Conservation (phyloP, 2,888 invertebrate species). For the Omphaloscelis lunosa region DNA sequence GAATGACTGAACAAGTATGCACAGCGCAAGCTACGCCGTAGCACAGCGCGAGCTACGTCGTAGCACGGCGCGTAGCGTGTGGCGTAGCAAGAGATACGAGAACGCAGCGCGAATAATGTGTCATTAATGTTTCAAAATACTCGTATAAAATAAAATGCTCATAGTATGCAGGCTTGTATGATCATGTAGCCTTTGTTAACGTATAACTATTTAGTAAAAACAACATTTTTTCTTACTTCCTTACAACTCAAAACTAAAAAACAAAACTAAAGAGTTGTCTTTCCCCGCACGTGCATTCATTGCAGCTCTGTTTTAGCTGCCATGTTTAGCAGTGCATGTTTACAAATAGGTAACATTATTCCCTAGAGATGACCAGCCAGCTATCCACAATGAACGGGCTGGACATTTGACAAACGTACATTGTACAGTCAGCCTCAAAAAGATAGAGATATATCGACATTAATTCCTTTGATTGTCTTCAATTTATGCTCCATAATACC, state of each 20-base stretch:
- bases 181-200: neutral
- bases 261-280: neutral
- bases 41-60: slow-evolving; percentile 4
- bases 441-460: neutral
- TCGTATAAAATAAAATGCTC: neutral
- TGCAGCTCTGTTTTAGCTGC: slow-evolving; percentile 5
- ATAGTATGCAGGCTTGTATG: neutral
- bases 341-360: slow-evolving; percentile 26
- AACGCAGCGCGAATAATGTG: neutral
- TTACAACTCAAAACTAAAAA: neutral
- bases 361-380: neutral
- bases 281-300: slow-evolving; percentile 5
- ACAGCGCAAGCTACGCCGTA: slow-evolving; percentile 22
- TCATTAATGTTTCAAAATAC: neutral
- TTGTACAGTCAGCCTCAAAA: neutral
- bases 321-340: slow-evolving; percentile 1
- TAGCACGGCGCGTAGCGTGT: neutral
- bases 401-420: slow-evolving; percentile 1
- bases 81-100: neutral
- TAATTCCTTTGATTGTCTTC: neutral
- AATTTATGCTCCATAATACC: neutral
- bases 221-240: neutral
- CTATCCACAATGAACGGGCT: neutral
- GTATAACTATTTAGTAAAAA: neutral
- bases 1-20: neutral